phyloP scores from a whole-genome alignment of 2,888 invertebrate genomes.

The Scaptomyza reducta region DNA sequence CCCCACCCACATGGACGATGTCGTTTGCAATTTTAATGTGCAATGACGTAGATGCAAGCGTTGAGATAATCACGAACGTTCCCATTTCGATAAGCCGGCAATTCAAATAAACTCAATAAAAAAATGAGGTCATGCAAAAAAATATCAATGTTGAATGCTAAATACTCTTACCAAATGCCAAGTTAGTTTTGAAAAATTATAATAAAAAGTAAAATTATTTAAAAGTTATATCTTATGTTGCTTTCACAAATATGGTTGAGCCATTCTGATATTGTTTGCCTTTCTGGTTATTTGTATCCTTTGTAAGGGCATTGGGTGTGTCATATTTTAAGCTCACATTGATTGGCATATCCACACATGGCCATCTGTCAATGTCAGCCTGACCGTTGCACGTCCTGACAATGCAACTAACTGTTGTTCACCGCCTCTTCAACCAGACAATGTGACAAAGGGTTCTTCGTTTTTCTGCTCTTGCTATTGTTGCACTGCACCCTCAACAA shows the following conservation, averaged over 20 bases:
- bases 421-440: conserved; percentile 40
- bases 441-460: conserved; percentile 45
- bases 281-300: background rate
- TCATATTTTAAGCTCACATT: conserved; percentile 24
- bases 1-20: conserved; percentile 24
- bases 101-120: conserved; percentile 52
- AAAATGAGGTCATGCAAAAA: conserved; percentile 1
- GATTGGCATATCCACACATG: background rate
- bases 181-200: background rate
- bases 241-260: too few relatives aligned
- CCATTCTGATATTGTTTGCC: conserved; percentile 7
- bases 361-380: conserved; percentile 34
- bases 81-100: conserved; percentile 56
- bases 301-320: conserved; percentile 40
- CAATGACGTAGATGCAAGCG: conserved; percentile 69
- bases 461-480: conserved; percentile 21
- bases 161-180: conserved; percentile 21
- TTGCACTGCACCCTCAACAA: conserved; percentile 33
- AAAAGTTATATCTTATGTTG: background rate
- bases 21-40: conserved; percentile 73
- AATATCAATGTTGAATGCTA: background rate
- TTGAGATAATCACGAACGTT: conserved; percentile 63
- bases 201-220: background rate
- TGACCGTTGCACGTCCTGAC: conserved; percentile 57
- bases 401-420: conserved; percentile 59